Base-by-base conservation (phyloP, 1,140 invertebrate species). In the Atopsyche davidsoni region DNA sequence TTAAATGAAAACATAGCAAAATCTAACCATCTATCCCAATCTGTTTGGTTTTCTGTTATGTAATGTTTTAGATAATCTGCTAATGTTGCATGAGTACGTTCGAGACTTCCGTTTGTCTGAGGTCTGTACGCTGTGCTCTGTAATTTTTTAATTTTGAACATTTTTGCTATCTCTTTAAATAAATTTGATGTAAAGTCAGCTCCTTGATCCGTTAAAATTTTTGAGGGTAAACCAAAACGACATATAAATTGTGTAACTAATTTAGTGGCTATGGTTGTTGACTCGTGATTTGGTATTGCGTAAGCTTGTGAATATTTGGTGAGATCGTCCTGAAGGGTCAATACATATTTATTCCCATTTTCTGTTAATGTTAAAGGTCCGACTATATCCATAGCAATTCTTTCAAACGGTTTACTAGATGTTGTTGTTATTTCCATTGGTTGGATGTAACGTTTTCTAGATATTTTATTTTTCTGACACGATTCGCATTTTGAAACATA, bases 361-460 rank as follows among this genome's bases (percentile, higher is more conserved):
- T 49, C 53, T 3, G 59, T 59, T 13, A 58, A 21, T 6, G 60
- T 46, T 40, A 67, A 42, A 13, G 62, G 64, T 18, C 64, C 62
- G 21, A 65, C 62, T 10, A 64, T 61, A 48, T 64, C 61, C 2
- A 64, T 28, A 31, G 57, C 46, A 43, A 60, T 13, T 28, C 53
- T 45, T 58, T 64, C 44, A 35, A 59, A 63, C 7, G 61, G 57
- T 48, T 42, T 39, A 13, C 51, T 45, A 13, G 55, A 59, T 2
- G 59, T 65, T 4, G 56, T 58, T n/a, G 62, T 64, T 6, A 66
- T 66, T 57, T 63, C 46, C 61, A 62, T 63, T 13, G 62, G 57
- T 31, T 35, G 25, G 52, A 51, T 59, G 25, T 44, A 55, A 7
- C 44, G 55, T 22, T 56, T 52, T 9, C 53, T 17, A 48, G 53